A percentile compares a stretch with the other conserved stretches of the same genome.
These are phyloP conservation scores for Drosophila willistoni DNA, from an alignment of 1,140 invertebrate genomes.

Conservation along the genomic window DNA sequence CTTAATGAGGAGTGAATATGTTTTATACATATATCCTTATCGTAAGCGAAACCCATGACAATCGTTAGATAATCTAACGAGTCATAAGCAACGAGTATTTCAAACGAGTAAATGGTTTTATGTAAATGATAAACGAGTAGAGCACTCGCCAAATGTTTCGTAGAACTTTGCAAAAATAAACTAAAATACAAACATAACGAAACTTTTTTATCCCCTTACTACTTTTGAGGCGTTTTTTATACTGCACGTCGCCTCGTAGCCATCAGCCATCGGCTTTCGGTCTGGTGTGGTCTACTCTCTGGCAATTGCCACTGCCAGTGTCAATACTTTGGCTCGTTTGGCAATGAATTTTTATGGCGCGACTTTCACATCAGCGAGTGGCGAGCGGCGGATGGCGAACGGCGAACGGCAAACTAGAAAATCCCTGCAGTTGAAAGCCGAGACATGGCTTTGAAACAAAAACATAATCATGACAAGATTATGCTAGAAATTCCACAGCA, in stretches of 20 bases:
- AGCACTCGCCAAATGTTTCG: conserved; percentile 18
- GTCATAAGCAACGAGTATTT: neutral
- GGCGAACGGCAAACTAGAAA: neutral
- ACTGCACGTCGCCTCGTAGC: conserved; percentile 6
- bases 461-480: conserved; percentile 80
- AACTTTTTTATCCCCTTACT: conserved; percentile 53
- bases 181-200: conserved; percentile 1
- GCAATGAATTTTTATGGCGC: conserved; percentile 79
- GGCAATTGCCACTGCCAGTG: conserved; percentile 31
- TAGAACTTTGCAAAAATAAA: neutral
- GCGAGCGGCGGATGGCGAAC: neutral
- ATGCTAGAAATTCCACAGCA: conserved; percentile 31
- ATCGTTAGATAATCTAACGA: neutral
- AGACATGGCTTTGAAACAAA: conserved; percentile 67
- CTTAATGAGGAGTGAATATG: neutral
- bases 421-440: conserved; percentile 25
- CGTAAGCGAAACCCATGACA: neutral
- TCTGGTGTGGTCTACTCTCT: conserved; percentile 53
- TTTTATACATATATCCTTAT: neutral
- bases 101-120: neutral
- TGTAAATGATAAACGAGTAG: conserved; percentile 38
- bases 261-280: conserved; percentile 10
- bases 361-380: conserved; percentile 56
- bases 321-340: conserved; percentile 69
- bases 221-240: conserved; percentile 31